Conservation (phyloP, 2,797 vertebrate species). For the Microcaecilia unicolor region DNA sequence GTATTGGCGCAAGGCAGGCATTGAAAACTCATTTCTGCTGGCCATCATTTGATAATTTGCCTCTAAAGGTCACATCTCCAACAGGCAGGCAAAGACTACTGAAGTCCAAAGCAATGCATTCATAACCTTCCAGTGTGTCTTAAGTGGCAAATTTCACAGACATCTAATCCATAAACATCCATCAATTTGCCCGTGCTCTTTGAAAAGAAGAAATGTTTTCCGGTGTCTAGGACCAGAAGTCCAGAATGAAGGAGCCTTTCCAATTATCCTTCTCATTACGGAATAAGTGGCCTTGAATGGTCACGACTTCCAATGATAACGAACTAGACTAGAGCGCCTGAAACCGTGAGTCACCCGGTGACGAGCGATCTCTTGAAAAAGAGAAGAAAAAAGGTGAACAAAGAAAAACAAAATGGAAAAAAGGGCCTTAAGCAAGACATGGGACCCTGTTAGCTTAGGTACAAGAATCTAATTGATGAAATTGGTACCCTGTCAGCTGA, state of each 20-base stretch:
- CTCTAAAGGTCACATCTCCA: not conserved
- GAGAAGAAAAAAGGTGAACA: too few relatives aligned
- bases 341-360: not conserved
- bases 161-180: slow-evolving; percentile 8
- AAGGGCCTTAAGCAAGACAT: too few relatives aligned
- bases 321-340: slow-evolving; percentile 9
- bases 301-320: not conserved
- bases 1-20: slow-evolving; percentile 13
- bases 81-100: not conserved
- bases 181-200: not conserved
- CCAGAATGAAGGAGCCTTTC: slow-evolving; percentile 14
- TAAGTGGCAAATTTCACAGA: slow-evolving; percentile 12
- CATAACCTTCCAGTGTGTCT: not conserved
- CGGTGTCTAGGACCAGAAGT: slow-evolving; percentile 5
- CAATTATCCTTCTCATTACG: slow-evolving; percentile 21
- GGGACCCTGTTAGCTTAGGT: too few relatives aligned
- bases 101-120: not conserved
- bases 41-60: slow-evolving; percentile 20
- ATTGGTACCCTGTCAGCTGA: too few relatives aligned
- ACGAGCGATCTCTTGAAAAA: not conserved
- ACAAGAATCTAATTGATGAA: too few relatives aligned
- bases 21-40: slow-evolving; percentile 7
- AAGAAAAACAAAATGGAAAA: too few relatives aligned
- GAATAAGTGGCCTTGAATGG: slow-evolving; percentile 14
- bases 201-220: not conserved